Base-by-base conservation (phyloP, 2,113 vertebrate genomes). In the Erinaceus europaeus region DNA sequence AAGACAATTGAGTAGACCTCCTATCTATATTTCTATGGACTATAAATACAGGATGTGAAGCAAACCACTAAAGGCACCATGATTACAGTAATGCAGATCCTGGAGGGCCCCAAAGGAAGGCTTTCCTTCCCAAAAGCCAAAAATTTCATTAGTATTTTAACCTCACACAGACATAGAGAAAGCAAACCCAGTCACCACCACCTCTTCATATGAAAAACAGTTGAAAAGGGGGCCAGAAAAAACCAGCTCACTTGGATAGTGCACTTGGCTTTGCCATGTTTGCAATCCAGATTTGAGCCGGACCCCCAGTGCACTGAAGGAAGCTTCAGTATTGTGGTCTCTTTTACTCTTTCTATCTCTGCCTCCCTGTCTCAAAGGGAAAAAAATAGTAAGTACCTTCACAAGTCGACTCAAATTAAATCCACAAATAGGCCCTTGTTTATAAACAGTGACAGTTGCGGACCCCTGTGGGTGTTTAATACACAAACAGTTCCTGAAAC, bases 201-300 rank as follows among this genome's bases (percentile, higher is more conserved):
- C 32, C 44, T 86, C 76, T 95, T 86, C 83, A 46, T 74, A 81
- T 84, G 25, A 92, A 88, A 90, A 90, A 27, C 64, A n/a, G n/a
- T n/a, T n/a, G n/a, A n/a, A n/a, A n/a, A n/a, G n/a, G n/a, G n/a
- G n/a, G n/a, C n/a, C n/a, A n/a, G n/a, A n/a, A n/a, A n/a, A n/a
- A n/a, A n/a, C n/a, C n/a, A n/a, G n/a, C n/a, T n/a, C n/a, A n/a
- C n/a, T n/a, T n/a, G n/a, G n/a, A n/a, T n/a, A n/a, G n/a, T n/a
- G n/a, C n/a, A n/a, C n/a, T n/a, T n/a, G n/a, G n/a, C n/a, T n/a
- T n/a, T n/a, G n/a, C n/a, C n/a, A n/a, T n/a, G n/a, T n/a, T n/a
- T n/a, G n/a, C n/a, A n/a, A n/a, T n/a, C n/a, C n/a, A n/a, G n/a
- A n/a, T n/a, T n/a, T n/a, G n/a, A n/a, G n/a, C n/a, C n/a, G n/a